Base-by-base conservation (phyloP, 2,888 invertebrate genomes). In the Zhengitettix transpicula region DNA sequence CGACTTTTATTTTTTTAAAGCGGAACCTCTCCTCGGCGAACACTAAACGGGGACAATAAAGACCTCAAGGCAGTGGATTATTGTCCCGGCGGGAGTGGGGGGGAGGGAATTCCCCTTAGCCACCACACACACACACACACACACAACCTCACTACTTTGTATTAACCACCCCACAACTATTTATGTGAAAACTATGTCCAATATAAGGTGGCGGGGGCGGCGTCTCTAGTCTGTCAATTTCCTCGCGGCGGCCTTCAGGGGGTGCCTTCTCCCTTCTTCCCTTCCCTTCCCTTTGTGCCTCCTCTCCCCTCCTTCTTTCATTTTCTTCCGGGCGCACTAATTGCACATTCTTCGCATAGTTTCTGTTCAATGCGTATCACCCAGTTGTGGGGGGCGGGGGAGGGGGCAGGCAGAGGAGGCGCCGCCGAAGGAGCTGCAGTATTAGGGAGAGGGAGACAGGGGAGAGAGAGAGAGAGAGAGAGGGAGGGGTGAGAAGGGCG, bases 331-430 rank as follows among this genome's bases (percentile, higher is more conserved):
- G 76, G 83, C 82, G 85, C 88, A 88, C 89, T 89, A 89, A 91
- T 90, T 89, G 89, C 88, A 87, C 89, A 90, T 89, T 90, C 89
- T 88, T 89, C 86, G 87, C 89, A 89, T 89, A 89, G 89, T 89
- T 89, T 87, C 84, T 83, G 81, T 62, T 63, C 62, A 62, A 59
- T 65, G 64, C 64, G 65, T 62, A 61, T 63, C 60, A 60, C 63
- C 64, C 65, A 40, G 61, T 55, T 12, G 55, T 40, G 41, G 56
- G 56, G 56, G 57, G 14, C 41, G 57, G 41, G 15, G 3, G 12
- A n/a, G 47, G 10, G 16, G 11, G 15, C 54, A 10, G 55, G 40
- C 56, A 44, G 60, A 42, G 42, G n/a, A 53, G 40, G 44, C 40
- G 14, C 17, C 44, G 42, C 42, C n/a, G n/a, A n/a, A n/a, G n/a